Base-by-base conservation (phyloP, 1,140 invertebrate genomes). In the Camponotus floridanus region DNA sequence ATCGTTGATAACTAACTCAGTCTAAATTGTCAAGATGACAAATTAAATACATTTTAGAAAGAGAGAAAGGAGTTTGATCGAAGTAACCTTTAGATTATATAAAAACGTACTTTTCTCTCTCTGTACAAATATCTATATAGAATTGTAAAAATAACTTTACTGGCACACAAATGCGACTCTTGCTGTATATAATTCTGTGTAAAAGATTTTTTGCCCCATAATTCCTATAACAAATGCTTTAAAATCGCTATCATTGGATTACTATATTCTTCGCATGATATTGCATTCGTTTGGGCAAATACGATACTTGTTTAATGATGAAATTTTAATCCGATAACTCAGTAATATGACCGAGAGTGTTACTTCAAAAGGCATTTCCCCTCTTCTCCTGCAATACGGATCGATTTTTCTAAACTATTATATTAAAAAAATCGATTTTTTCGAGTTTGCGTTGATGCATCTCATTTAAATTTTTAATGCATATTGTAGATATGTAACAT, bases 231-330 rank as follows among this genome's bases (percentile, higher is more conserved):
- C 36, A 36, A 73, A 73, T 51, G 11, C 33, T 57, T 59, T 42
- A 79, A 39, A 57, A 59, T 33, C 26, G 26, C 64, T 39, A 76
- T 76, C 15, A 64, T 90, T 86, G 65, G 71, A 89, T 87, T 71
- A 74, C 88, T 89, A 90, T 76, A 86, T 65, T 51, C 61, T 81
- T 21, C 65, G 45, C n/a, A 9, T 26, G 64, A 89, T 42, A 76
- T 55, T 71, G 36, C 67, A 81, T 45, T 57, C 18, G 9, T 45
- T 42, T n/a, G 26, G 48, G 64, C 62, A 26, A 51, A 80, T 62
- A 73, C 31, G 48, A 79, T 51, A 65, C 1, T 21, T 73, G 31
- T 51, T 33, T 78, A 81, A 76, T 42, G 15, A 84, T 87, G 9
- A 76, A 61, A 45, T 79, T 45, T 36, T 85, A 48, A 83, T 79